phyloP scores from a whole-genome alignment of 2,113 vertebrate species.

The Scortum barcoo region DNA sequence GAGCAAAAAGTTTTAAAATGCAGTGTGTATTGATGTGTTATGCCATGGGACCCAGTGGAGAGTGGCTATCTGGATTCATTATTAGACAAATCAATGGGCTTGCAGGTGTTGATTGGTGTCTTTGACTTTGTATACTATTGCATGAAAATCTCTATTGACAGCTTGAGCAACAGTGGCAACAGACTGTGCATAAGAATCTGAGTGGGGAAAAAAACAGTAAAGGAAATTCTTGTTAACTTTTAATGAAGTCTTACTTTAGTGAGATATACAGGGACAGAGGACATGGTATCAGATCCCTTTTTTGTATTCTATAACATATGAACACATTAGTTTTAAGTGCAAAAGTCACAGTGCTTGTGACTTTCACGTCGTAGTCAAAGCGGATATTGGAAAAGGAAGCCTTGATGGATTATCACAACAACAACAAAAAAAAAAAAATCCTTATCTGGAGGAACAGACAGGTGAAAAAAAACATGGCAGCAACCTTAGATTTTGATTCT shows the following conservation, averaged over 20 bases:
- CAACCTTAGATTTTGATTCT: background rate
- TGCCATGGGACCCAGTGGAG: conserved; percentile 49
- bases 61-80: conserved; percentile 65
- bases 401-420: background rate
- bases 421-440: no score
- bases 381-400: background rate
- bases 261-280: background rate
- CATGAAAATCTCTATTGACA: conserved; percentile 54
- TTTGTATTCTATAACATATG: background rate
- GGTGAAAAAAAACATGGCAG: background rate
- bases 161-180: conserved; percentile 37
- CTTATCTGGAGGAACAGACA: background rate
- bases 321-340: background rate
- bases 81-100: conserved; percentile 69
- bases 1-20: conserved; percentile 55
- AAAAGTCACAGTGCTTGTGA: background rate
- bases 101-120: conserved; percentile 68
- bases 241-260: conserved; percentile 8
- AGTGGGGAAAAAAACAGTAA: background rate
- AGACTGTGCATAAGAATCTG: conserved; percentile 45
- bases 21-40: conserved; percentile 52
- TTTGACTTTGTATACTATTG: conserved; percentile 69
- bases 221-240: conserved; percentile 22
- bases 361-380: background rate
- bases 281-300: background rate